Evolutionary conservation across 2,888 invertebrate genomes (phyloP), one percentile per base, ranked within the genome.

Genomic region (Loripinus fragilis): DNA sequence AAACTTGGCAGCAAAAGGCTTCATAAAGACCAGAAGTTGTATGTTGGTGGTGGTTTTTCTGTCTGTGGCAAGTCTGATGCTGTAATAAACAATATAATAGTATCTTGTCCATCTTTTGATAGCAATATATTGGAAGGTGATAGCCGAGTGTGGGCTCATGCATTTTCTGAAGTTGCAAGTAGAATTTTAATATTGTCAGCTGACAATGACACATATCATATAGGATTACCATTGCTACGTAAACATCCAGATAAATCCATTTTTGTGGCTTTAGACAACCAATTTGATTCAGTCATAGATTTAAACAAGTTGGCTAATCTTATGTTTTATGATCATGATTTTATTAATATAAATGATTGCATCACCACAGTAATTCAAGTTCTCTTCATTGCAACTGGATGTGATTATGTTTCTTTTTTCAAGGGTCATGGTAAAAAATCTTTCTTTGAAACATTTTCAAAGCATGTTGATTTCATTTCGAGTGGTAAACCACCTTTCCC

Each of bases 161-260:
- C 50, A n/a, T 41, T 52, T 20, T 7, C 23, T 17, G 30, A 33
- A 41, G 23, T 28, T 33, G 28, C 41, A 20, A 7, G 42, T 20
- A 71, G 38, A 60, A 25, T 55, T 5, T 23, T 71, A 8, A 71
- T 71, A 30, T 35, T 33, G 25, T 71, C 71, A 23, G 25, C 20
- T 41, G 71, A 71, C 33, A 71, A 71, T 71, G 71, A 71, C 28
- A 71, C 60, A n/a, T 71, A 71, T 41, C 55, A 71, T 41, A 71
- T 71, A 42, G 71, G 71, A 7, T 41, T 71, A 15, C 60, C 71
- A 38, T 2, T 71, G 20, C 15, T 55, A 8, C 2, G 41, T 23
- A 60, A n/a, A 41, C n/a, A 35, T 17, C 35, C 30, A 23, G 23
- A 71, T 15, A 55, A 71, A 20, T 10, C 28, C 8, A 41, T 60